A percentile compares a stretch with the other conserved stretches of the same genome.
Evolutionary conservation across 35 echinoderm and acorn worm species (phyloP).

Genomic region (Stichopus chloronotus): DNA sequence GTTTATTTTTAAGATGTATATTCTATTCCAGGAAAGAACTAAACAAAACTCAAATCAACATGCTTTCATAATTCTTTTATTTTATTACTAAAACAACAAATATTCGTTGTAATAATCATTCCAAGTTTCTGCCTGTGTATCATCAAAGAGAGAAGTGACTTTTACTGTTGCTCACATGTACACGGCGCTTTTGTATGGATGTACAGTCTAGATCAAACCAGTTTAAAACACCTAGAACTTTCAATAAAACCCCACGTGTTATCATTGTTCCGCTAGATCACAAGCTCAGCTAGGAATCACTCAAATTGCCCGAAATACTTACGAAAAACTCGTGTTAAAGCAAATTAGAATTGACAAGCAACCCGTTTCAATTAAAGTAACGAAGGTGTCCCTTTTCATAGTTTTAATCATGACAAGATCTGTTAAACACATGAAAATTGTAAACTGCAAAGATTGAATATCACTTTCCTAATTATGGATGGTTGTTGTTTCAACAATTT

Average conservation of each 20-base stretch:
- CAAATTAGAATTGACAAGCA: constrained; percentile 43
- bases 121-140: neutral
- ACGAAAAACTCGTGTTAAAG: constrained; percentile 12
- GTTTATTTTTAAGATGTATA: too few species aligned
- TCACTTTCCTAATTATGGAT: constrained; percentile 36
- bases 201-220: neutral
- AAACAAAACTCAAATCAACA: too few species aligned
- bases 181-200: neutral
- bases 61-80: neutral
- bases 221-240: neutral
- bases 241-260: neutral
- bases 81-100: neutral
- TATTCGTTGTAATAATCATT: constrained; percentile 1
- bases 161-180: neutral
- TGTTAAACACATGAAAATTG: constrained; percentile 53
- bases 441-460: constrained; percentile 51
- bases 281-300: neutral
- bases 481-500: constrained; percentile 56
- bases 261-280: neutral
- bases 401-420: constrained; percentile 50
- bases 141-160: neutral
- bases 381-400: constrained; percentile 28
- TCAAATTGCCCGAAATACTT: neutral
- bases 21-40: too few species aligned
- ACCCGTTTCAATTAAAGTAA: constrained; percentile 22